Evolutionary conservation across 2,888 invertebrate genomes (phyloP), one percentile per base, ranked within the genome.

Genomic region (Microplitis deprimator): DNA sequence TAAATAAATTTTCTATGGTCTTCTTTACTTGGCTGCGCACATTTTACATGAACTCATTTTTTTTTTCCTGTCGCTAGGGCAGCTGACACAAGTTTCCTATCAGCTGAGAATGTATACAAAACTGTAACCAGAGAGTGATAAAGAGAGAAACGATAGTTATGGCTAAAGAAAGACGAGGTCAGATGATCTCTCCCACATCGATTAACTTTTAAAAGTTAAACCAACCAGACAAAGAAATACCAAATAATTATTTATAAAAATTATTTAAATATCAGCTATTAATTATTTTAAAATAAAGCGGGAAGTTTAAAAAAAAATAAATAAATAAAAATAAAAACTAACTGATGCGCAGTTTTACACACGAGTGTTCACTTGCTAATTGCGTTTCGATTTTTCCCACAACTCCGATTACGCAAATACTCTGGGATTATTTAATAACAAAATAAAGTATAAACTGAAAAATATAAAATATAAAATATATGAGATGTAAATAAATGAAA

Each of bases 61-160:
- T 20, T 20, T 38, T 65, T 64, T 8, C 20, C 64, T 41, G 68
- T 73, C 73, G 59, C 73, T 64, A 65, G 83, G 84, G 86, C 87
- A 87, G 86, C 87, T 87, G 87, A 87, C 85, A 80, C 81, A 77
- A 81, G 83, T 84, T 38, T 82, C 81, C 85, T 85, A 84, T 87
- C 87, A 88, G 88, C 88, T 88, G 88, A 85, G 87, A 85, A 85
- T 85, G 86, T 87, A 87, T 84, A 87, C 87, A 87, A 86, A 87
- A 82, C 77, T 77, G 69, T 77, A 70, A 65, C 75, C 82, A 79
- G 76, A 68, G 74, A 77, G 78, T 64, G 68, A 76, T 50, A 78
- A 77, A 79, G 70, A 77, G 39, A 77, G 59, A 64, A 50, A 17
- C 7, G n/a, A 74, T 64, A 69, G 20, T 39, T 59, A 64, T 8